Percentiles rank a stretch among this genome's conserved stretches.
Evolutionary conservation across 2,113 vertebrate species (phyloP).

Genomic region (Rutilus rutilus): DNA sequence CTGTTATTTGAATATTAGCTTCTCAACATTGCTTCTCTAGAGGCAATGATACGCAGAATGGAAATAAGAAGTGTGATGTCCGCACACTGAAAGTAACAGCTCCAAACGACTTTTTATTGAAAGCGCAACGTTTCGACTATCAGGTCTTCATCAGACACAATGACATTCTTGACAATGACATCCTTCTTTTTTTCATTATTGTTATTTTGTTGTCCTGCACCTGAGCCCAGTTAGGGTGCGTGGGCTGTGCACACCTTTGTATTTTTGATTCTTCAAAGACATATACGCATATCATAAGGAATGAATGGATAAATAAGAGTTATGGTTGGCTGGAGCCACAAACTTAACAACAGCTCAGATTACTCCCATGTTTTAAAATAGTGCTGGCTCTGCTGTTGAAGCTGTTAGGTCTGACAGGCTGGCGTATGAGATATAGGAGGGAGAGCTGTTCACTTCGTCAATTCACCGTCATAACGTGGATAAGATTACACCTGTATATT

Average conservation of each 20-base stretch:
- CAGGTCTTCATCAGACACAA: no score
- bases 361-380: conserved; percentile 77
- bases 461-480: conserved; percentile 45
- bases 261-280: background rate
- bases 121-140: no score
- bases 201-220: no score
- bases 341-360: conserved; percentile 69
- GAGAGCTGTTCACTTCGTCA: conserved; percentile 46
- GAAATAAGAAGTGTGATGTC: no score
- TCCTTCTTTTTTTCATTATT: no score
- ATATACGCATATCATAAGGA: conserved; percentile 9
- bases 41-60: background rate
- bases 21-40: background rate
- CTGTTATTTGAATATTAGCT: background rate
- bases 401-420: conserved; percentile 46
- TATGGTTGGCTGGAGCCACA: conserved; percentile 64
- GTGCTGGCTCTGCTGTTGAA: conserved; percentile 64
- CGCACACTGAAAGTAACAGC: no score
- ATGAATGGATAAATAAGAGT: conserved; percentile 50
- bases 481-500: conserved; percentile 46
- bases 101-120: no score
- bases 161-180: no score
- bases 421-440: conserved; percentile 47
- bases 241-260: no score
- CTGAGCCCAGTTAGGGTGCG: no score